Conservation (phyloP, 1,140 invertebrate species). For the Tetraneura akinire region DNA sequence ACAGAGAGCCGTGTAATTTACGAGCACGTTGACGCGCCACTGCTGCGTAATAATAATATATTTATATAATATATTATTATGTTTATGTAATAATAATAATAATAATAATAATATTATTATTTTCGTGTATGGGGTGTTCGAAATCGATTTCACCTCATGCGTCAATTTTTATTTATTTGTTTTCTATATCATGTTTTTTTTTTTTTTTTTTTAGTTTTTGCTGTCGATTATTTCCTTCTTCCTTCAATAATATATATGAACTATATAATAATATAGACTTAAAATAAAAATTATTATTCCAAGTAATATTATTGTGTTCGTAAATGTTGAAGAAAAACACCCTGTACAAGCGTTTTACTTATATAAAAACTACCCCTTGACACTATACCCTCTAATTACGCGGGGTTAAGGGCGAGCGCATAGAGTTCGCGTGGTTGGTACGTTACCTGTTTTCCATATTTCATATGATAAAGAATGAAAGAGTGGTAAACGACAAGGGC, state of each 20-base stretch:
- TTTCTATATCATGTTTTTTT: too few relatives aligned
- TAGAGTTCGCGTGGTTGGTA: conserved; percentile 2
- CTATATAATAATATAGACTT: too few relatives aligned
- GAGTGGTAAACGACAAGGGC: background rate
- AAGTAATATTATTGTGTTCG: too few relatives aligned
- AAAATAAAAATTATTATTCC: too few relatives aligned
- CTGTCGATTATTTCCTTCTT: too few relatives aligned
- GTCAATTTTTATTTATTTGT: too few relatives aligned
- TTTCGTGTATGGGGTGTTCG: too few relatives aligned
- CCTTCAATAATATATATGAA: too few relatives aligned
- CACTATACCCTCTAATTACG: conserved; percentile 29
- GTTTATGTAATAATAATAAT: too few relatives aligned
- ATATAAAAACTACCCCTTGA: background rate
- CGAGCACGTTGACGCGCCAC: background rate
- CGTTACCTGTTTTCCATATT: conserved; percentile 41
- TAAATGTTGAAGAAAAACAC: background rate
- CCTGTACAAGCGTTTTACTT: background rate
- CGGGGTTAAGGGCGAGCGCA: background rate
- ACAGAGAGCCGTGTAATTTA: background rate
- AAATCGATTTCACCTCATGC: too few relatives aligned
- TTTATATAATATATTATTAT: background rate
- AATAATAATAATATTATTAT: too few relatives aligned
- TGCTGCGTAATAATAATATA: background rate
- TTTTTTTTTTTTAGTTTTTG: too few relatives aligned
- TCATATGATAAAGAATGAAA: conserved; percentile 4